These are phyloP conservation scores for Chanos chanos DNA, from an alignment of 2,797 vertebrate genomes.

Conservation along the genomic window DNA sequence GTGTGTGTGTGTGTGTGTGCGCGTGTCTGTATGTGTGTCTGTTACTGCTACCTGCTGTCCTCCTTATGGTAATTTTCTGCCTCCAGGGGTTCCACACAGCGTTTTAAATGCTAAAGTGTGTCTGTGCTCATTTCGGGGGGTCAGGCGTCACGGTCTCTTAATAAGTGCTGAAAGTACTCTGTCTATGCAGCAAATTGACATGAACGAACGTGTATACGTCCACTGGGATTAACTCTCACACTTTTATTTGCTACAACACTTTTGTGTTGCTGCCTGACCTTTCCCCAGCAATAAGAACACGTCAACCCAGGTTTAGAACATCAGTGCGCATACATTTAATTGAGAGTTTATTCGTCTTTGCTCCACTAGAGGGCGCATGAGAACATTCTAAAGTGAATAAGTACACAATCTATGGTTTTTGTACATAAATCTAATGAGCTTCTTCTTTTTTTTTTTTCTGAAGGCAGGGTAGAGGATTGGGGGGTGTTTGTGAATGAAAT, in stretches of 20 bases:
- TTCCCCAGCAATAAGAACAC: slow-evolving; percentile 34
- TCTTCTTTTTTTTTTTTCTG: no score
- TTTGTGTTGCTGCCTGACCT: slow-evolving; percentile 13
- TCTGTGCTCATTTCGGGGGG: slow-evolving; percentile 7
- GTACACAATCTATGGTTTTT: no score
- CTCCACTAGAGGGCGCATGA: slow-evolving; percentile 43
- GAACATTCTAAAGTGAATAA: slow-evolving; percentile 21
- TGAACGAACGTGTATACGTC: slow-evolving; percentile 13
- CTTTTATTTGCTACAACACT: slow-evolving; percentile 32
- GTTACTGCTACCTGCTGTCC: slow-evolving; percentile 12
- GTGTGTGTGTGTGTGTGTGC: background rate
- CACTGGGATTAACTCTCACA: slow-evolving; percentile 17
- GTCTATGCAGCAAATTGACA: slow-evolving; percentile 25
- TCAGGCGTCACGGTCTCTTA: slow-evolving; percentile 18
- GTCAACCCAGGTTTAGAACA: slow-evolving; percentile 34
- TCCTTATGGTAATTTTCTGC: slow-evolving; percentile 22
- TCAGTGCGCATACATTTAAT: slow-evolving; percentile 22
- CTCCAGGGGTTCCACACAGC: slow-evolving; percentile 2
- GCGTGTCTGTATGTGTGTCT: background rate
- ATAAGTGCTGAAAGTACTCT: slow-evolving; percentile 26
- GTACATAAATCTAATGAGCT: no score
- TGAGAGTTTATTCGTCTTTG: slow-evolving; percentile 4
- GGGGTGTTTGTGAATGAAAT: background rate
- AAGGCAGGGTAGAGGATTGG: background rate
- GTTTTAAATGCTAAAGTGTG: slow-evolving; percentile 17